A percentile compares a stretch with the other conserved stretches of the same genome.
Conservation (phyloP, 2,113 vertebrate genomes). For the Penelope pileata region DNA sequence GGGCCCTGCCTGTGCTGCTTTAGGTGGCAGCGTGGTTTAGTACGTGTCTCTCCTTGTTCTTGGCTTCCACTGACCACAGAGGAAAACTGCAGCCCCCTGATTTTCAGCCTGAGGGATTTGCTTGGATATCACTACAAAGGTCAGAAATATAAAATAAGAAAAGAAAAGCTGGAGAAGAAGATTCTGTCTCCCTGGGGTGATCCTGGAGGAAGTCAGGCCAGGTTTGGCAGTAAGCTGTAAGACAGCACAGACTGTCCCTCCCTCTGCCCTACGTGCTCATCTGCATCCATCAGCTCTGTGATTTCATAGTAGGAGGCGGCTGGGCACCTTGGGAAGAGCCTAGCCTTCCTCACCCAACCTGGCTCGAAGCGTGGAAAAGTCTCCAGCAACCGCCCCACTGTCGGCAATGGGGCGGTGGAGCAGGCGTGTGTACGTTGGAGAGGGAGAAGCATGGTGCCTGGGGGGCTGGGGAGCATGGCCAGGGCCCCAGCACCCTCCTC, state of each 20-base stretch:
- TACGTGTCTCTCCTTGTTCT: background rate
- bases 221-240: background rate
- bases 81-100: background rate
- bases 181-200: background rate
- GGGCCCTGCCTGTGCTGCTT: background rate
- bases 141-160: background rate
- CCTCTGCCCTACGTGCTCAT: slow-evolving; percentile 17
- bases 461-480: background rate
- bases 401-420: background rate
- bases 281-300: background rate
- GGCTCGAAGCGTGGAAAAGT: slow-evolving; percentile 46
- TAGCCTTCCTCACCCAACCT: background rate
- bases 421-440: slow-evolving; percentile 26
- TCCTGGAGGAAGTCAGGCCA: background rate
- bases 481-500: slow-evolving; percentile 3
- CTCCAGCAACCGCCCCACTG: background rate
- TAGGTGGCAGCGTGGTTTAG: background rate
- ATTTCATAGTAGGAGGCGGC: background rate
- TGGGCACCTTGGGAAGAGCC: slow-evolving; percentile 16
- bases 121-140: background rate
- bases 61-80: background rate
- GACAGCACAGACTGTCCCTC: background rate
- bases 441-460: slow-evolving; percentile 23
- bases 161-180: background rate
- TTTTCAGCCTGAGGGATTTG: background rate